A percentile compares a stretch with the other conserved stretches of the same genome.
phyloP scores from a whole-genome alignment of 2,888 invertebrate species.

The Eilema caniola region DNA sequence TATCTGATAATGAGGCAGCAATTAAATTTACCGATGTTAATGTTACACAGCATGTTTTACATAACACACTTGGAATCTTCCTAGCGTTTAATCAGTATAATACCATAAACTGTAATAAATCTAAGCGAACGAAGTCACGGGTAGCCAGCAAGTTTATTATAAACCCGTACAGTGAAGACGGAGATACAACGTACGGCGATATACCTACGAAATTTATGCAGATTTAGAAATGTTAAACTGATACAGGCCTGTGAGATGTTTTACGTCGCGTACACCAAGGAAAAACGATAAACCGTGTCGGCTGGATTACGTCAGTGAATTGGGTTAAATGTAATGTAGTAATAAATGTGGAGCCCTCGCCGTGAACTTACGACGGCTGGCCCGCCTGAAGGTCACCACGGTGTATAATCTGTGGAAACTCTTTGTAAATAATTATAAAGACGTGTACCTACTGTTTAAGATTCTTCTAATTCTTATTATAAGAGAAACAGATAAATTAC shows the following conservation, averaged over 20 bases:
- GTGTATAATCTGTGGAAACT: constrained; percentile 30
- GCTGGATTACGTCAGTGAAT: constrained; percentile 78
- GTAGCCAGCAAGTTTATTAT: constrained; percentile 23
- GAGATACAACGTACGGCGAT: constrained; percentile 30
- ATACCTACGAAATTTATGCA: constrained; percentile 32
- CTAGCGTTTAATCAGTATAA: not conserved
- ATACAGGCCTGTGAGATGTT: constrained; percentile 32
- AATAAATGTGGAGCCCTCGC: constrained; percentile 81
- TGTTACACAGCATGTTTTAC: not conserved
- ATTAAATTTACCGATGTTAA: not conserved
- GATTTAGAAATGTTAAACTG: constrained; percentile 34
- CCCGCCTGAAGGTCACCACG: constrained; percentile 68
- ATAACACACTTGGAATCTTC: not conserved
- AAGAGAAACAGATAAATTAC: not conserved
- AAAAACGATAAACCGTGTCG: constrained; percentile 59
- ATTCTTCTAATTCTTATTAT: not conserved
- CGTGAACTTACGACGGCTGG: constrained; percentile 73
- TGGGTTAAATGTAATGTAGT: constrained; percentile 78
- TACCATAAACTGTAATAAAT: constrained; percentile 5
- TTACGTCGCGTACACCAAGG: constrained; percentile 46
- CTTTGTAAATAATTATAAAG: constrained; percentile 45
- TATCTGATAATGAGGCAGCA: not conserved
- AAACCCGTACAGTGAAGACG: constrained; percentile 31
- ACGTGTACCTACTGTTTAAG: not conserved
- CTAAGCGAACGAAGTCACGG: not conserved